Conservation (phyloP, 2,888 invertebrate genomes). For the Hymenopus coronatus region DNA sequence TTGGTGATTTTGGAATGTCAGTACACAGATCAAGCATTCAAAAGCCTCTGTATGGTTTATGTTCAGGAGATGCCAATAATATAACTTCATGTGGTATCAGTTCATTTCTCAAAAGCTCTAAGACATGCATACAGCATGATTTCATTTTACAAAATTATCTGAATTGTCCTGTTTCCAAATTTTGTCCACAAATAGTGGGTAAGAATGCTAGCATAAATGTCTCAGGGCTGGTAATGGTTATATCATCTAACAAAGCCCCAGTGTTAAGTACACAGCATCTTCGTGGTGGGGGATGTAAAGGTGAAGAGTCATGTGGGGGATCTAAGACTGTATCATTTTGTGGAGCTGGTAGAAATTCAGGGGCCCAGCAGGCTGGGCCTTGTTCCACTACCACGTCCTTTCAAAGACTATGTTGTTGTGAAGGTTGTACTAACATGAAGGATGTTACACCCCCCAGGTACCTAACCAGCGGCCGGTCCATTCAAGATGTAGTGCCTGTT, state of each 20-base stretch:
- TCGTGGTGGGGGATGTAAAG: background rate
- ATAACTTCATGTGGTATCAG: too few species aligned
- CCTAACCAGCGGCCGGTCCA: background rate
- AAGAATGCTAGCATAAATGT: background rate
- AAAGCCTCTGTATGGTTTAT: background rate
- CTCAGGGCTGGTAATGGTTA: background rate
- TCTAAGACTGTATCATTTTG: too few species aligned
- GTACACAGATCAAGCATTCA: background rate
- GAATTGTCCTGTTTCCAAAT: too few species aligned
- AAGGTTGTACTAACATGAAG: background rate
- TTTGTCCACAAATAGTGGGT: too few species aligned
- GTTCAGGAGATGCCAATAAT: background rate
- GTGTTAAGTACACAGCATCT: background rate
- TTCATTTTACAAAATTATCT: too few species aligned
- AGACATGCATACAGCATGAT: too few species aligned
- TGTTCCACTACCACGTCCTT: background rate
- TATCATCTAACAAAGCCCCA: background rate
- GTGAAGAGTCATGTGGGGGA: too few species aligned
- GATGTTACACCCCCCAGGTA: background rate
- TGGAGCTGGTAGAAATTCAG: too few species aligned
- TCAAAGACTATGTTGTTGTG: background rate
- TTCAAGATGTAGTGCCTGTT: slow-evolving; percentile 13
- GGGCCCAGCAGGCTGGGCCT: background rate
- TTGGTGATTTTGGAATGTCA: background rate
- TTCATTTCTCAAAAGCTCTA: too few species aligned